Conservation (phyloP, 37 sponge, comb jelly and placozoan genomes). For the Theonella swinhoei region DNA sequence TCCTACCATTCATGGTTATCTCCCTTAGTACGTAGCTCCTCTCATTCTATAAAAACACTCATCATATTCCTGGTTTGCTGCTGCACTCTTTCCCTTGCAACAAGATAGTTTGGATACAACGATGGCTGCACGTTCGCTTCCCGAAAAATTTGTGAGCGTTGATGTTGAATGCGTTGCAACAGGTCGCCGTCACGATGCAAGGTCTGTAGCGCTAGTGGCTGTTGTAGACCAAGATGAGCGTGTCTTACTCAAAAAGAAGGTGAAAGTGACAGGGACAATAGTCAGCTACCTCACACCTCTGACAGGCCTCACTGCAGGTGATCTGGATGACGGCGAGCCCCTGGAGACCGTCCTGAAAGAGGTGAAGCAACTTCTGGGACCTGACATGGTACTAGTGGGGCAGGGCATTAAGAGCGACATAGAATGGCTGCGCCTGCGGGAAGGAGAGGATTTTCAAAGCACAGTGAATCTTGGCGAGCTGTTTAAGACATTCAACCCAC, state of each 20-base stretch:
- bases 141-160: neutral
- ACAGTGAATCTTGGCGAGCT: constrained; percentile 38
- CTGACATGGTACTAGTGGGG: constrained; percentile 27
- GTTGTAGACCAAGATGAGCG: constrained; percentile 25
- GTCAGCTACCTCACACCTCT: constrained; percentile 38
- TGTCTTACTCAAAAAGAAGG: constrained; percentile 6
- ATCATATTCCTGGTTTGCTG: too few species aligned
- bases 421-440: constrained; percentile 43
- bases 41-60: too few species aligned
- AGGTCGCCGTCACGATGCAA: constrained; percentile 22
- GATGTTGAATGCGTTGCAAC: constrained; percentile 50
- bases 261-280: neutral
- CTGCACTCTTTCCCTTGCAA: too few species aligned
- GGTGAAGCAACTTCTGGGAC: constrained; percentile 18
- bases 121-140: neutral
- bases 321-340: constrained; percentile 10
- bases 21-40: too few species aligned
- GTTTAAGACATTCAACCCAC: constrained; percentile 55
- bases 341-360: constrained; percentile 5
- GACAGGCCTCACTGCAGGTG: constrained; percentile 27
- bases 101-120: neutral
- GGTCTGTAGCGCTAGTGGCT: neutral
- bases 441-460: constrained; percentile 26
- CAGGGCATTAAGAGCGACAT: constrained; percentile 42
- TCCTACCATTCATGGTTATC: too few species aligned